These are phyloP conservation scores for Lagopus muta DNA, from an alignment of 2,113 vertebrate species.

Conservation along the genomic window DNA sequence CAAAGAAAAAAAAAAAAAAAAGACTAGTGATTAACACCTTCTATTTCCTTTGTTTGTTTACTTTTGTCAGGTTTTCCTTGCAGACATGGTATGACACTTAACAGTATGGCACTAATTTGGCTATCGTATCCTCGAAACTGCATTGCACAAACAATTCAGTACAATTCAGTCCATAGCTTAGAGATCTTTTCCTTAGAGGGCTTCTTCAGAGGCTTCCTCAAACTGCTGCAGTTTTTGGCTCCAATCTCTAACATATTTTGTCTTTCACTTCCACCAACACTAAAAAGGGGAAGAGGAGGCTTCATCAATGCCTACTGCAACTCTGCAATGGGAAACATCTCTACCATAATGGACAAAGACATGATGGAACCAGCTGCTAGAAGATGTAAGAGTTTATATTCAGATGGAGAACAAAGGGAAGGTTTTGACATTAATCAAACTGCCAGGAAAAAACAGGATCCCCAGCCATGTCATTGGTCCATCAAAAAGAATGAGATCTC, in stretches of 20 bases:
- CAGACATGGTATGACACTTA: conserved; percentile 31
- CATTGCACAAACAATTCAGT: background rate
- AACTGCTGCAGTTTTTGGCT: background rate
- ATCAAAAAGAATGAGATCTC: background rate
- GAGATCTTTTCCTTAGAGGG: no score
- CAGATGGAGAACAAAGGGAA: background rate
- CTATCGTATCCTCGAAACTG: background rate
- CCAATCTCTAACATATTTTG: background rate
- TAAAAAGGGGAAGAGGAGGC: background rate
- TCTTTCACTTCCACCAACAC: background rate
- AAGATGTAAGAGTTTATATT: background rate
- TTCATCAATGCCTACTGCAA: background rate
- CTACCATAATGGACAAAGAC: background rate
- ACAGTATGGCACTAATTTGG: conserved; percentile 27
- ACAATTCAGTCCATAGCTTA: background rate
- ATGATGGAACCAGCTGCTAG: background rate
- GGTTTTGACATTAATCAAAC: background rate
- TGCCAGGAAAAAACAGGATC: background rate
- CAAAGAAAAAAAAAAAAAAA: background rate
- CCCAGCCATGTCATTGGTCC: background rate
- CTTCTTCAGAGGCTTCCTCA: conserved; percentile 46
- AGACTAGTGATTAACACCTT: conserved; percentile 41
- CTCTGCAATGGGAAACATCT: background rate
- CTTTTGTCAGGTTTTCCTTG: conserved; percentile 25
- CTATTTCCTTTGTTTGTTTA: conserved; percentile 17